phyloP scores from a whole-genome alignment of 1,140 invertebrate genomes.

The Drosophila sp. region DNA sequence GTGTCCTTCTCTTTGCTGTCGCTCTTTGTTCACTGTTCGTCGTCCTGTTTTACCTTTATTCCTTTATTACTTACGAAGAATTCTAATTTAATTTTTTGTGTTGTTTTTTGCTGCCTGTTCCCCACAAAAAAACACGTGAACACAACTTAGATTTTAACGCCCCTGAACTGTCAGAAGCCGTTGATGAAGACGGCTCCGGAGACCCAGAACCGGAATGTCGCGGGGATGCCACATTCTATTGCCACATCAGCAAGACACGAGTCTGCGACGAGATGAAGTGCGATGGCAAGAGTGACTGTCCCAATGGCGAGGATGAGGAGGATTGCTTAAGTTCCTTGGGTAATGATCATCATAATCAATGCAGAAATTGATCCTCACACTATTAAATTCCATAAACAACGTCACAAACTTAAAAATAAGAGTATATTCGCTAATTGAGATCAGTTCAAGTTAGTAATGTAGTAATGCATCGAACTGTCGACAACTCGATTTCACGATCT shows the following conservation, averaged over 20 bases:
- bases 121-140: constrained; percentile 22
- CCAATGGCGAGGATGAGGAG: constrained; percentile 59
- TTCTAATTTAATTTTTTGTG: too few relatives aligned
- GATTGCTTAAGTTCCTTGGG: constrained; percentile 36
- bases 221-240: constrained; percentile 86
- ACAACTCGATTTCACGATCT: too few relatives aligned
- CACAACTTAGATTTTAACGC: constrained; percentile 19
- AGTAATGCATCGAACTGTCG: too few relatives aligned
- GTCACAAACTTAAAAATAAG: too few relatives aligned
- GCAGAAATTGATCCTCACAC: neutral
- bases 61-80: constrained; percentile 20
- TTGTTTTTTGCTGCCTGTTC: constrained; percentile 33
- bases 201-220: constrained; percentile 79
- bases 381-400: neutral
- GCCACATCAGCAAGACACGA: constrained; percentile 69
- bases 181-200: constrained; percentile 60
- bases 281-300: constrained; percentile 85
- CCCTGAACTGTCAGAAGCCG: neutral
- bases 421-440: neutral
- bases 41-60: neutral
- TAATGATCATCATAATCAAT: constrained; percentile 37
- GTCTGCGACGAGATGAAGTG: constrained; percentile 86
- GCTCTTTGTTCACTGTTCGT: constrained; percentile 5
- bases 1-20: neutral
- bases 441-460: too few relatives aligned